These are phyloP conservation scores for Venusia cambrica DNA, from an alignment of 2,888 invertebrate genomes.

Conservation along the genomic window DNA sequence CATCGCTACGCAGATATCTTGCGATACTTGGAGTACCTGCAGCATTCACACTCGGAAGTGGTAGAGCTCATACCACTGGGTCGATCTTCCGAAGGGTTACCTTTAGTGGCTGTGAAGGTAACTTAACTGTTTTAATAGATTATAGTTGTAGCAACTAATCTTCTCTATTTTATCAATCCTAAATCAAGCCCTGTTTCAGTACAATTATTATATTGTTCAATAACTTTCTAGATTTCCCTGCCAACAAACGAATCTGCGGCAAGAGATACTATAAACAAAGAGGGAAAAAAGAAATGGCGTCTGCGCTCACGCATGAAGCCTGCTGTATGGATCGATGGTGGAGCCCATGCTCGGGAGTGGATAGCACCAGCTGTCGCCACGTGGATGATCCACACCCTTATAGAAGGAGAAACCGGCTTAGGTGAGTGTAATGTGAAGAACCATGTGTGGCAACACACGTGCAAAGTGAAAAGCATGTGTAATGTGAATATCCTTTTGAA, in stretches of 20 bases:
- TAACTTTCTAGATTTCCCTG: slow-evolving; percentile 51
- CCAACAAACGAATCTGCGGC: slow-evolving; percentile 51
- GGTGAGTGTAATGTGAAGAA: no score
- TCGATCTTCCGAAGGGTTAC: slow-evolving; percentile 86
- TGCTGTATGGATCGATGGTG: slow-evolving; percentile 91
- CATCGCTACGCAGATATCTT: slow-evolving; percentile 86
- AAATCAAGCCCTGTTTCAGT: no score
- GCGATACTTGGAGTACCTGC: slow-evolving; percentile 85
- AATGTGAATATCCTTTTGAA: no score
- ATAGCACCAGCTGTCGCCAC: slow-evolving; percentile 89
- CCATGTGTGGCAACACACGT: no score
- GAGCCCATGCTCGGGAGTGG: slow-evolving; percentile 89
- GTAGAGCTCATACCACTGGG: slow-evolving; percentile 87
- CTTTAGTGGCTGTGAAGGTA: slow-evolving; percentile 86
- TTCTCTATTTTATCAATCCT: no score
- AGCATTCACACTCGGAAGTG: slow-evolving; percentile 82
- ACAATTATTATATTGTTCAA: no score
- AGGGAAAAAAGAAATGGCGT: slow-evolving; percentile 69
- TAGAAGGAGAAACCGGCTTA: slow-evolving; percentile 68
- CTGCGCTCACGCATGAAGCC: slow-evolving; percentile 80
- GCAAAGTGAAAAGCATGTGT: no score
- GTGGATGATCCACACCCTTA: slow-evolving; percentile 85
- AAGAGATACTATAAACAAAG: slow-evolving; percentile 39
- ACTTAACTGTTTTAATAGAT: background rate
- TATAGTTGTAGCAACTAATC: no score